Base-by-base conservation (phyloP, 2,888 invertebrate species). In the Nomada lathburiana region DNA sequence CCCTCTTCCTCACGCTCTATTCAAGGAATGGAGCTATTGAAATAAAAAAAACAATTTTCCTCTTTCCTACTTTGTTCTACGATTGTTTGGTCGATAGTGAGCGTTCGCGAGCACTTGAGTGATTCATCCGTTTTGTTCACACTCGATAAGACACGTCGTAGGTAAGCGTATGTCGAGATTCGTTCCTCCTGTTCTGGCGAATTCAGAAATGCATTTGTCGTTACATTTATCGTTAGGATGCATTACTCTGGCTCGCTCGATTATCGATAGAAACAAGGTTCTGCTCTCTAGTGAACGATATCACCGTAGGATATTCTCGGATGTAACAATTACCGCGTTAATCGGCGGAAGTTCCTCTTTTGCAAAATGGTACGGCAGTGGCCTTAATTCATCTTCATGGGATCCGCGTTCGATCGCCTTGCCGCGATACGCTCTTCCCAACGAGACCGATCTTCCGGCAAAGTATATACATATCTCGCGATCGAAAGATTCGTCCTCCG, bases 321-420 rank as follows among this genome's bases (percentile, higher is more conserved):
- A 80, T 82, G 67, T 81, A 75, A 82, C 76, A 63, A 83, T 86
- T 85, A 83, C 64, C 44, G 53, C 53, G 67, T 68, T 87, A 85
- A 87, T 87, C 80, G 70, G 60, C 82, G 87, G 87, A 87, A 83
- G 76, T 76, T 63, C 42, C 59, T 70, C 44, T 68, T 86, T 82
- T 77, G 64, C 62, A 80, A 68, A 81, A 84, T 62, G 55, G 23
- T 53, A 65, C 68, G 76, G 42, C 76, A 55, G 65, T 67, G 70
- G 71, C 77, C 70, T 76, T 79, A 78, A 82, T 86, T 80, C 72
- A 47, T 63, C 60, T 81, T 67, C 67, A 44, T 44, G 73, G 73
- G 64, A 75, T 64, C 29, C 44, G 50, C 42, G 57, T 76, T 44
- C 64, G 57, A 75, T 70, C 53, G 36, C 69, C 60, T 67, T 73